Conservation (phyloP, 2,888 invertebrate species). For the Pasiphila rectangulata region DNA sequence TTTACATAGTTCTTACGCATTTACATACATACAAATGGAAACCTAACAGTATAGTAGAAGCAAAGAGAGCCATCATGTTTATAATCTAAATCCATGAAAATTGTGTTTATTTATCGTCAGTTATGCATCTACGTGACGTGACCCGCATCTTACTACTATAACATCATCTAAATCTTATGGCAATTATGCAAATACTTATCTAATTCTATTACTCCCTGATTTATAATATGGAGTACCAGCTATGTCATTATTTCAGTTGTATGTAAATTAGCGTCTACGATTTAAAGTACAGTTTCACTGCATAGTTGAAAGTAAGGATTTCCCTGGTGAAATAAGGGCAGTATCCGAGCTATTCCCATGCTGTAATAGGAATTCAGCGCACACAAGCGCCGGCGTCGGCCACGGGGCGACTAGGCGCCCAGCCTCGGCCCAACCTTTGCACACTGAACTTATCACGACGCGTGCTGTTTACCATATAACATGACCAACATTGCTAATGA, state of each 20-base stretch:
- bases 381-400: slow-evolving; percentile 51
- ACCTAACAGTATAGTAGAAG: too few relatives aligned
- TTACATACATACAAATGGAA: background rate
- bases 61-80: too few relatives aligned
- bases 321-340: slow-evolving; percentile 70
- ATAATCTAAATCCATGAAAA: slow-evolving; percentile 3
- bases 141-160: slow-evolving; percentile 14
- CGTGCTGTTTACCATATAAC: slow-evolving; percentile 11
- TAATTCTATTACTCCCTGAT: slow-evolving; percentile 33
- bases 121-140: slow-evolving; percentile 18
- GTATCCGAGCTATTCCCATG: slow-evolving; percentile 71
- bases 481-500: slow-evolving; percentile 4
- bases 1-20: background rate
- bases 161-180: slow-evolving; percentile 25
- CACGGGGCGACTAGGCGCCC: too few relatives aligned
- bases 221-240: slow-evolving; percentile 35
- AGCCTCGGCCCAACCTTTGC: slow-evolving; percentile 22
- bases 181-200: slow-evolving; percentile 28
- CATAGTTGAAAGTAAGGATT: slow-evolving; percentile 67
- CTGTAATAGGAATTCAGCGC: slow-evolving; percentile 74
- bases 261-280: slow-evolving; percentile 55
- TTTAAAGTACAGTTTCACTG: slow-evolving; percentile 63
- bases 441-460: slow-evolving; percentile 23
- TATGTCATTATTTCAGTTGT: slow-evolving; percentile 56
- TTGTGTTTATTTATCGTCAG: slow-evolving; percentile 11